Evolutionary conservation across 53 echinoderm and acorn worm genomes (phyloP).

Genomic region (Paracentrotus lividus): DNA sequence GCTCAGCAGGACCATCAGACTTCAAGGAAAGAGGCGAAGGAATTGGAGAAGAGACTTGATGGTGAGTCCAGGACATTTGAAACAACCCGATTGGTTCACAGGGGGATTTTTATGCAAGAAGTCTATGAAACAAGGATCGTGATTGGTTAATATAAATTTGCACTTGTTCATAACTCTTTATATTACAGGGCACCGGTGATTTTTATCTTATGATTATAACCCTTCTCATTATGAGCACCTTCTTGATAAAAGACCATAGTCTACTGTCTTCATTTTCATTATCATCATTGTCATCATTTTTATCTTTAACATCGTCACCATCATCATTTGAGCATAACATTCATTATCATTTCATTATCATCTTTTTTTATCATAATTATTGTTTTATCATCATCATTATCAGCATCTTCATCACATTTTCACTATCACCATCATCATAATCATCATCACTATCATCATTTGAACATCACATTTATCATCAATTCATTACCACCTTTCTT

Average conservation of each 20-base stretch:
- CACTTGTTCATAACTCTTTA: neutral
- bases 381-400: neutral
- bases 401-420: neutral
- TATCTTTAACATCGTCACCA: no score
- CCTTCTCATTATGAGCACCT: no score
- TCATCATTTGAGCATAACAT: no score
- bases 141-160: neutral
- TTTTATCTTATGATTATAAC: neutral
- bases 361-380: neutral
- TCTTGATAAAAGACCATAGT: no score
- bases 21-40: constrained; percentile 76
- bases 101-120: no score
- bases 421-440: neutral
- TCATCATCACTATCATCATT: neutral
- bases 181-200: no score
- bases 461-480: neutral
- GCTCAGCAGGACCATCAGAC: constrained; percentile 71
- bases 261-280: no score
- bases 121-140: no score
- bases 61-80: constrained; percentile 75
- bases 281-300: no score
- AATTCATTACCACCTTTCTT: neutral
- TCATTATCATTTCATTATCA: neutral
- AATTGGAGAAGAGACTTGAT: constrained; percentile 79
- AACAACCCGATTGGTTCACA: no score